These are phyloP conservation scores for Pristionchus maxplancki DNA, from an alignment of 2,888 invertebrate species.

Conservation along the genomic window DNA sequence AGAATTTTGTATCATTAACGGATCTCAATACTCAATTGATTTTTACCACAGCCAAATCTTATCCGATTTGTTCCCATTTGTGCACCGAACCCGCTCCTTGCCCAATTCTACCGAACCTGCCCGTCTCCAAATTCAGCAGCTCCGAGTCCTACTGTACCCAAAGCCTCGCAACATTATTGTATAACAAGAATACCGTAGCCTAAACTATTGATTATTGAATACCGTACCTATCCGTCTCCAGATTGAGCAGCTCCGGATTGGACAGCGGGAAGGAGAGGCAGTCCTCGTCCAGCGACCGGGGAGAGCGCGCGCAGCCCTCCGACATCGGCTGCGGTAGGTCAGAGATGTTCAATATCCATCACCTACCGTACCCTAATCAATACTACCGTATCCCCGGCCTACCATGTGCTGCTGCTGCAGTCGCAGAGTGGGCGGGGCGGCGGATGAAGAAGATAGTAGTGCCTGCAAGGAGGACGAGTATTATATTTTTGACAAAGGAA, in stretches of 20 bases:
- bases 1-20: no score
- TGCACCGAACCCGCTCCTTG: no score
- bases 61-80: no score
- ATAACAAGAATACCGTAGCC: neutral
- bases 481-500: no score
- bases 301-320: neutral
- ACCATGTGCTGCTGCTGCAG: neutral
- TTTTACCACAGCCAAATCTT: no score
- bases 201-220: no score
- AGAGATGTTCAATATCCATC: no score
- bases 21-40: no score
- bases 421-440: slow-evolving; percentile 1
- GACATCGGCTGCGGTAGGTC: neutral
- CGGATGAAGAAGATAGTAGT: neutral
- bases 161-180: neutral
- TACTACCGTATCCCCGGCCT: neutral
- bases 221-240: slow-evolving; percentile 41
- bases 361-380: neutral
- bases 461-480: neutral
- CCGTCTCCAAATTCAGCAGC: no score
- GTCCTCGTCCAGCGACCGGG: neutral
- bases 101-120: no score
- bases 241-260: slow-evolving; percentile 43
- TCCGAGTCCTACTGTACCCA: no score
- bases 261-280: slow-evolving; percentile 43